Evolutionary conservation across 2,888 invertebrate species (phyloP), one percentile per base, ranked within the genome.

Genomic region (Stratiomys singularior): DNA sequence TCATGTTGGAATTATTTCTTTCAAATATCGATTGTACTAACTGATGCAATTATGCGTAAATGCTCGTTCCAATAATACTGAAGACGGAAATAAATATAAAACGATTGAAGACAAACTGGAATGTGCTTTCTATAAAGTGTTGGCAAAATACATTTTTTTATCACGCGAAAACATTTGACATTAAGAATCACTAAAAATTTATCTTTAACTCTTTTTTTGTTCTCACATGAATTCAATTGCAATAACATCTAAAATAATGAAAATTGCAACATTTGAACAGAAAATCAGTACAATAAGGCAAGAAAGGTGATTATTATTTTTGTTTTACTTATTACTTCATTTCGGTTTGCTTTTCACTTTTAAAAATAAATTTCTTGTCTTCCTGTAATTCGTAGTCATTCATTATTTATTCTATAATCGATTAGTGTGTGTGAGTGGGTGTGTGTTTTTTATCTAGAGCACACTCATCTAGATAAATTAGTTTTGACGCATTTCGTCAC

Each of bases 291-390:
- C 76, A 80, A 80, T 81, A 81, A 81, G 81, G 81, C 81, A 80
- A 79, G 80, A 80, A 81, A 80, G 81, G 81, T 81, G 81, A 80
- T 80, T 78, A 78, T 79, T 64, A 44, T 76, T 67, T 69, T 47
- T 69, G 64, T 58, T 30, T 69, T 74, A n/a, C n/a, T 63, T 67
- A 7, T 64, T 74, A 46, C 15, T 76, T 77, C 37, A 21, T 71
- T 71, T 46, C 76, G 27, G 18, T 77, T 76, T 76, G 46, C 76
- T 28, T 79, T 74, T n/a, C n/a, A 58, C 23, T 46, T 74, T 74
- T 46, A 69, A 69, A 69, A 69, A 69, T 69, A 69, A 69, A 69
- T 69, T 69, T 69, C 69, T 69, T 69, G 69, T 69, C 69, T 69
- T 69, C 69, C 69, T 69, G 69, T 69, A 69, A 69, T 69, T 46